A percentile compares a stretch with the other conserved stretches of the same genome.
Evolutionary conservation across 1,140 invertebrate genomes (phyloP).

Genomic region (Stegodyphus dumicola): DNA sequence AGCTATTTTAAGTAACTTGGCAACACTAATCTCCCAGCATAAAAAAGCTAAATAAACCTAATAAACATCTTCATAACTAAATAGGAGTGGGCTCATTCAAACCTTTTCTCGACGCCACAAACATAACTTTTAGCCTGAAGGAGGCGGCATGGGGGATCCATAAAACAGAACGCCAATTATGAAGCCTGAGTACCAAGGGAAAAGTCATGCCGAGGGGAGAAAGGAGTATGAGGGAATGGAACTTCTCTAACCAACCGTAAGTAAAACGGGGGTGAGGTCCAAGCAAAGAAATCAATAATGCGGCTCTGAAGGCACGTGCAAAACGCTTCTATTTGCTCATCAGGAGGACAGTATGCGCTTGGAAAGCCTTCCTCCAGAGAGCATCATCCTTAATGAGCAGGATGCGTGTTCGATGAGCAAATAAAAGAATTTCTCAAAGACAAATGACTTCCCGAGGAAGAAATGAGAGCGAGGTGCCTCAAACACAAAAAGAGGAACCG

Average conservation of each 20-base stretch:
- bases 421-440: slow-evolving; percentile 40
- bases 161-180: no score
- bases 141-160: no score
- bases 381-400: slow-evolving; percentile 28
- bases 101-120: no score
- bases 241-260: slow-evolving; percentile 30
- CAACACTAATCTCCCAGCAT: no score
- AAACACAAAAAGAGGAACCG: neutral
- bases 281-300: slow-evolving; percentile 2
- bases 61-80: no score
- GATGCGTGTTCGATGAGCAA: slow-evolving; percentile 39
- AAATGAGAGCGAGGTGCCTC: slow-evolving; percentile 9
- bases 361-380: slow-evolving; percentile 8
- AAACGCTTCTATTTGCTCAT: slow-evolving; percentile 37
- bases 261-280: neutral
- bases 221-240: neutral
- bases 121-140: no score
- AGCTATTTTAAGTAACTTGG: no score
- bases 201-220: neutral
- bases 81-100: no score
- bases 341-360: neutral
- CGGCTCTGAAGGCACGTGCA: slow-evolving; percentile 12
- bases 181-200: no score
- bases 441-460: slow-evolving; percentile 34
- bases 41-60: no score